Conservation (phyloP, 2,113 vertebrate genomes). For the Halichoeres trimaculatus region DNA sequence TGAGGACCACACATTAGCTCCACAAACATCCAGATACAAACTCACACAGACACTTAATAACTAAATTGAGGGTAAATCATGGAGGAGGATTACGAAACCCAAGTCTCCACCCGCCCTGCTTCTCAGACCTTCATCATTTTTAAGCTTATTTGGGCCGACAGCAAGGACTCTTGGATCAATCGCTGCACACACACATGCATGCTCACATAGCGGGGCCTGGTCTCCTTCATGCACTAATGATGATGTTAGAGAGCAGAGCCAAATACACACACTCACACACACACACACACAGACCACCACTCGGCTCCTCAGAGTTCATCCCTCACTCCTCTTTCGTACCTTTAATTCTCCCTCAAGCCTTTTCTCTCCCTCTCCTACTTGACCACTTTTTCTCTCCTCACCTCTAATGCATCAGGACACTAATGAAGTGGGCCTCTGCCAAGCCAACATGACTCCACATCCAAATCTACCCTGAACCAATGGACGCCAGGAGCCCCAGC, state of each 20-base stretch:
- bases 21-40: conserved; percentile 47
- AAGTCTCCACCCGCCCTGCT: neutral
- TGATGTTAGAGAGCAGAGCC: conserved; percentile 64
- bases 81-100: conserved; percentile 50
- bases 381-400: conserved; percentile 24
- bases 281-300: conserved; percentile 8
- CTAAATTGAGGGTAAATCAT: conserved; percentile 68
- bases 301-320: neutral
- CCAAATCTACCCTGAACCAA: conserved; percentile 58
- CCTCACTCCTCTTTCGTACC: conserved; percentile 16
- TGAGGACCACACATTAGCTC: conserved; percentile 78
- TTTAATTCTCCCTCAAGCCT: neutral
- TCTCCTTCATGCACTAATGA: conserved; percentile 73
- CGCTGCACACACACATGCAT: conserved; percentile 37
- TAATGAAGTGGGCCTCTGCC: conserved; percentile 73
- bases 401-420: conserved; percentile 67
- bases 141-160: conserved; percentile 51
- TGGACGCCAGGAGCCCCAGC: conserved; percentile 62
- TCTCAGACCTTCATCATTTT: conserved; percentile 54
- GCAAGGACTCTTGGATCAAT: conserved; percentile 61
- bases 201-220: conserved; percentile 56
- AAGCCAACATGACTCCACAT: conserved; percentile 71
- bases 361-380: neutral
- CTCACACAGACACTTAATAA: conserved; percentile 66
- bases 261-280: conserved; percentile 6